Percentiles rank a stretch among this genome's conserved stretches.
Evolutionary conservation across 2,888 invertebrate genomes (phyloP).

Genomic region (Troilus luridus): DNA sequence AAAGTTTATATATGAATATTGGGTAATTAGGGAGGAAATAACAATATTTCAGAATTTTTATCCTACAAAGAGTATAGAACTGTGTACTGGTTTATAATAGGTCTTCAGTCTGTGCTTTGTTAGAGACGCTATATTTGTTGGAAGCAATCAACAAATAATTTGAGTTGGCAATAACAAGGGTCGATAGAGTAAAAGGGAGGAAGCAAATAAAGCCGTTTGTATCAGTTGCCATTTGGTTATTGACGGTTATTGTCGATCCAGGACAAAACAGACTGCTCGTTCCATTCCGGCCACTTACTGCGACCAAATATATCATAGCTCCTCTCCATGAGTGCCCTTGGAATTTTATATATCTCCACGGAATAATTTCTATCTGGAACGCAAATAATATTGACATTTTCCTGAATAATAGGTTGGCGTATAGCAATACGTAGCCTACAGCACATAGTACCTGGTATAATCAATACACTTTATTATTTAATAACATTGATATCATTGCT

Average conservation of each 20-base stretch:
- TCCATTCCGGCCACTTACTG: neutral
- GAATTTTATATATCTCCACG: neutral
- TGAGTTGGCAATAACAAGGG: neutral
- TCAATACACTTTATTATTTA: no score
- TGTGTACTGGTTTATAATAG: no score
- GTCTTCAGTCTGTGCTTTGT: neutral
- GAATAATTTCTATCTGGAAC: neutral
- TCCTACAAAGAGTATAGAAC: no score
- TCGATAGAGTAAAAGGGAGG: neutral
- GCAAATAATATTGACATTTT: neutral
- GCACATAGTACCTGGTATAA: no score
- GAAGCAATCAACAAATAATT: neutral
- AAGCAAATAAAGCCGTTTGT: conserved; percentile 28
- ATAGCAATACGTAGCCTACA: no score
- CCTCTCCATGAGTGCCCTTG: neutral
- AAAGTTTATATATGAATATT: no score
- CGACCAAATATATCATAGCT: neutral
- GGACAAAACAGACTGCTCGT: neutral
- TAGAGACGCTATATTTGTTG: neutral
- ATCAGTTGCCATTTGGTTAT: neutral
- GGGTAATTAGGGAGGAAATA: no score
- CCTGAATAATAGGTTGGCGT: neutral
- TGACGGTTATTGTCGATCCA: neutral
- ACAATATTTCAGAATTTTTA: no score
- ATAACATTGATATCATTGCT: no score